phyloP scores from a whole-genome alignment of 2,888 invertebrate genomes.

The Petrolisthes cinctipes region DNA sequence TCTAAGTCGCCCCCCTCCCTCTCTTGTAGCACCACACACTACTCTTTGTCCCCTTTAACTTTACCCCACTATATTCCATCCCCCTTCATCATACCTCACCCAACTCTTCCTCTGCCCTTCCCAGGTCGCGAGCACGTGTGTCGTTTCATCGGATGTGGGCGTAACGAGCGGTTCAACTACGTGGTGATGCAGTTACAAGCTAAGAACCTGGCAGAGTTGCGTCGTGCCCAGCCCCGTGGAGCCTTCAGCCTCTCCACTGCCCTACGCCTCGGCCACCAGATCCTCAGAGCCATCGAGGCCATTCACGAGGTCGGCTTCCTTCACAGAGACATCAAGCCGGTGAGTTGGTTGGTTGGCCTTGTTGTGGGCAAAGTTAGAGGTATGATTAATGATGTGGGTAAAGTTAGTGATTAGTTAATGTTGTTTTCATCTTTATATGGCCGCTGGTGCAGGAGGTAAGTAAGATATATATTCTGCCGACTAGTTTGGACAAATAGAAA shows the following conservation, averaged over 20 bases:
- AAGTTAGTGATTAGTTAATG: no score
- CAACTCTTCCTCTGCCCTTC: conserved; percentile 59
- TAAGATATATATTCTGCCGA: no score
- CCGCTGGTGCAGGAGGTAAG: no score
- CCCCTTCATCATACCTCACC: neutral
- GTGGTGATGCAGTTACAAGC: conserved; percentile 99
- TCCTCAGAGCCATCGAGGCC: conserved; percentile 94
- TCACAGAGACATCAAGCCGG: conserved; percentile 98
- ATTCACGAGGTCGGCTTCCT: conserved; percentile 99
- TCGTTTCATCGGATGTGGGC: conserved; percentile 97
- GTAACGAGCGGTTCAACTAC: conserved; percentile 99
- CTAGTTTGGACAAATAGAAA: no score
- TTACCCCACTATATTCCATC: neutral
- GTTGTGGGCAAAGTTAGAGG: neutral
- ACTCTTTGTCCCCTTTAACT: neutral
- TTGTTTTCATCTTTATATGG: no score
- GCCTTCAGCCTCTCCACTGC: conserved; percentile 98
- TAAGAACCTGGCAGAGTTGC: conserved; percentile 93
- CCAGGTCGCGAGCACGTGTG: conserved; percentile 96
- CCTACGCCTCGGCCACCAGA: conserved; percentile 93
- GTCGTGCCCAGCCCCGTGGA: conserved; percentile 92
- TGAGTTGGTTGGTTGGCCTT: conserved; percentile 73
- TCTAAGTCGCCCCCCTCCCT: neutral
- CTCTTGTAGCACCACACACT: neutral
- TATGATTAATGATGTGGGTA: neutral